Conservation (phyloP, 2,797 vertebrate species). For the Poeciliopsis turneri region DNA sequence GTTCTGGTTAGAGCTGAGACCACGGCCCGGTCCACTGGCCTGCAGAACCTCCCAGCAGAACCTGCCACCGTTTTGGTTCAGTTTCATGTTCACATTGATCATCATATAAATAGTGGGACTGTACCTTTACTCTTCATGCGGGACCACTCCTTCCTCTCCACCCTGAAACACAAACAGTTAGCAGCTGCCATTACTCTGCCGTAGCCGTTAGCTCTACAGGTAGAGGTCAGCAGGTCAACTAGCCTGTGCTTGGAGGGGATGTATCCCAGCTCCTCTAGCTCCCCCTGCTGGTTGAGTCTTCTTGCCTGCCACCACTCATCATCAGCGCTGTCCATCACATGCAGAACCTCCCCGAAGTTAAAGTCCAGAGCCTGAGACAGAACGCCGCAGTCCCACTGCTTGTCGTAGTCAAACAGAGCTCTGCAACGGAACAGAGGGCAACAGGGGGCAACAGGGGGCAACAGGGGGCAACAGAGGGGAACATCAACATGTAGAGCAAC, state of each 20-base stretch:
- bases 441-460: rapidly evolving
- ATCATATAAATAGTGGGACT: no score
- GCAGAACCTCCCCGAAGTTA: slow-evolving; percentile 87
- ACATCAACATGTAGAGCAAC: no score
- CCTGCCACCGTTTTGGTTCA: background rate
- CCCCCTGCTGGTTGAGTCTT: slow-evolving; percentile 85
- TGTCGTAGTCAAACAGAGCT: slow-evolving; percentile 90
- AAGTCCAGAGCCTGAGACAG: slow-evolving; percentile 90
- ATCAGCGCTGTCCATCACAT: slow-evolving; percentile 85
- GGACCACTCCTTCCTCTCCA: slow-evolving; percentile 90
- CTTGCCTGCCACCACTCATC: slow-evolving; percentile 93
- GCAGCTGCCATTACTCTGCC: no score
- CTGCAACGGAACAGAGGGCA: slow-evolving; percentile 57
- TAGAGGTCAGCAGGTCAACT: background rate
- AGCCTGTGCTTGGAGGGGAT: slow-evolving; percentile 88
- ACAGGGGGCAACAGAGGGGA: no score
- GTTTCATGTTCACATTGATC: background rate
- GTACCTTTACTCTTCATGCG: slow-evolving; percentile 84
- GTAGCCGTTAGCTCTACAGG: background rate
- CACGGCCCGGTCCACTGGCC: background rate
- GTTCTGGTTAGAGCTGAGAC: background rate
- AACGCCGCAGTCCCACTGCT: slow-evolving; percentile 90
- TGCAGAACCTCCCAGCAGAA: background rate
- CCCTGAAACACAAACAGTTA: slow-evolving; percentile 70
- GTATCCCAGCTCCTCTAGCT: slow-evolving; percentile 87